Evolutionary conservation across 2,888 invertebrate genomes (phyloP), one percentile per base, ranked within the genome.

Genomic region (Elysia crispata): DNA sequence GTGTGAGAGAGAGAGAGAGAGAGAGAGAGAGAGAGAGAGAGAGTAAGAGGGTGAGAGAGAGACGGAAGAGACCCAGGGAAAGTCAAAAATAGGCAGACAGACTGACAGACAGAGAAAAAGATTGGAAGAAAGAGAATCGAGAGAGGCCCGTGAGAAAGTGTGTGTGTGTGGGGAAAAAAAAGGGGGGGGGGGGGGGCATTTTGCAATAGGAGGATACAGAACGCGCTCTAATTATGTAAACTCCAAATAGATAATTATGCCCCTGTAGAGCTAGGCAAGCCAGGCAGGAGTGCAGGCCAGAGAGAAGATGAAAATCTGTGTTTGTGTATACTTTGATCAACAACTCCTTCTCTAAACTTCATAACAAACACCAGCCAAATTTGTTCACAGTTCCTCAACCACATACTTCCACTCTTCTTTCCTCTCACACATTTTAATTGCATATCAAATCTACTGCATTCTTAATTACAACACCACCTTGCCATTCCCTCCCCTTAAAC

Each of bases 321-420:
- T 75, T 79, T 79, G 67, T 79, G 79, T 79, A 74, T 74, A 75
- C 31, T 23, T 20, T 67, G 79, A 74, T 74, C 79, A 79, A 79
- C 74, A 79, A 74, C 79, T 74, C 20, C 74, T 79, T 79, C 60
- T 41, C 74, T 74, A 79, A 79, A 79, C 79, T 75, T 79, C 79
- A 79, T 79, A 79, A 79, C 57, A 79, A 79, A 79, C 79, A 79
- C 64, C 30, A 30, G 31, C 3, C 41, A 41, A 3, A 41, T 41
- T 6, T 41, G 3, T 41, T 41, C 41, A 41, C 41, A 41, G 60
- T 15, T 25, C 60, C n/a, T 23, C 60, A 60, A 23, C 25, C 25
- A n/a, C 60, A 60, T 60, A 6, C 60, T 3, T 60, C 60, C 60
- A 60, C n/a, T 25, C 15, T 23, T 13, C 15, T 8, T 60, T 23